Base-by-base conservation (phyloP, 2,113 vertebrate genomes). In the Puntigrus tetrazona region DNA sequence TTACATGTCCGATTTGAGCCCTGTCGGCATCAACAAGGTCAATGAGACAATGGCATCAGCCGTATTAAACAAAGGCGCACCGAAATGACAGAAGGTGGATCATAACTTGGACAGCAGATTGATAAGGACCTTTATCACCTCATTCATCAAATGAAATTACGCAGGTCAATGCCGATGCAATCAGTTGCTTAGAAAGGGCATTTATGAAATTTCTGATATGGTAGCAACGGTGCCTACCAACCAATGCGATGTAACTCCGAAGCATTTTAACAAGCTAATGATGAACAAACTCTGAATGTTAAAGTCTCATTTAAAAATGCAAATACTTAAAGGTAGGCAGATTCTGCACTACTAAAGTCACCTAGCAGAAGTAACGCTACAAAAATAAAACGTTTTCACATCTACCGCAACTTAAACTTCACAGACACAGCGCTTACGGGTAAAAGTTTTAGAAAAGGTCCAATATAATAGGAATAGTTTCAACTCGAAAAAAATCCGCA, bases 1-100 rank as follows among this genome's bases (percentile, higher is more conserved):
- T 87, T 83, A 85, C 75, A 88, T 78, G 50, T 77, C 55, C 29
- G 61, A 88, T 81, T 77, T 81, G 27, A 70, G 84, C 43, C 82
- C 63, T 13, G 47, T 65, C 59, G 31, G 69, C 16, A 34, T 25
- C 34, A 75, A 67, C 31, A 67, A 78, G 87, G 85, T 86, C 82
- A 86, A 63, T 59, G 65, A 63, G 72, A 74, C 45, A 72, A 78
- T 50, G 74, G 34, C 41, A 65, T 22, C 34, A 47, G 31, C 27
- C 61, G 38, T 27, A 88, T 81, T 86, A 81, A 77, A 86, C 27
- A 25, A 74, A 61, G 41, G 38, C 74, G 31, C 36, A 57, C 16
- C 69, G 34, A 76, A 78, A 65, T 20, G 27, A 59, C 16, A 3
- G 75, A 76, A 82, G 78, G 20, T 63, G 63, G 47, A 83, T 82